phyloP scores from a whole-genome alignment of 2,888 invertebrate species.

The Cephus pulcher region DNA sequence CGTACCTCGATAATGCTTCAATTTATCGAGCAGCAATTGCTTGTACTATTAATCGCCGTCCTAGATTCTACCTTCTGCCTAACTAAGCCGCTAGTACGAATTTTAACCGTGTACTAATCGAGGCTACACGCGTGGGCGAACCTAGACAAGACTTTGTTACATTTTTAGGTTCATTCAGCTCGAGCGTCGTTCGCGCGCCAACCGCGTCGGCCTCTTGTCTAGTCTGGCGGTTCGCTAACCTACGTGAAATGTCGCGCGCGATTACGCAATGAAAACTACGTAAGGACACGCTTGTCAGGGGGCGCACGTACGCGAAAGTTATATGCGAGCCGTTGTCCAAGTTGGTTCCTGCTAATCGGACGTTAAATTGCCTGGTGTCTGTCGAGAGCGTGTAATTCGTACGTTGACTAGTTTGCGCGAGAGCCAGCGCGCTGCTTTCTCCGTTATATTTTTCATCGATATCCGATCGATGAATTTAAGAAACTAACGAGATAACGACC shows the following conservation, averaged over 20 bases:
- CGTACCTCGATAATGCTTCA: constrained; percentile 48
- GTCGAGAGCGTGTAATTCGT: constrained; percentile 18
- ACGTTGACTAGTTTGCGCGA: constrained; percentile 30
- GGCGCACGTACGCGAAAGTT: constrained; percentile 3
- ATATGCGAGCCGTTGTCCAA: constrained; percentile 13
- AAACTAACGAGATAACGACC: neutral
- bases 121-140: constrained; percentile 31
- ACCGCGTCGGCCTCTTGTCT: neutral
- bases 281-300: constrained; percentile 6
- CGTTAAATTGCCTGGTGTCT: constrained; percentile 32
- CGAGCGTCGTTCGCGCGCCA: neutral
- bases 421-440: constrained; percentile 33
- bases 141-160: neutral
- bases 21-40: constrained; percentile 46
- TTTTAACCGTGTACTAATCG: constrained; percentile 31
- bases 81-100: constrained; percentile 28
- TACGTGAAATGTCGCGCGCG: constrained; percentile 14
- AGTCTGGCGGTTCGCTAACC: constrained; percentile 12
- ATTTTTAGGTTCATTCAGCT: constrained; percentile 7
- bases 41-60: constrained; percentile 30
- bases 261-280: constrained; percentile 11
- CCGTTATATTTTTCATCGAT: constrained; percentile 27
- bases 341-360: constrained; percentile 30
- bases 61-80: constrained; percentile 46
- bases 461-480: neutral